Conservation (phyloP, 2,113 vertebrate species). For the Bambusicola thoracicus region DNA sequence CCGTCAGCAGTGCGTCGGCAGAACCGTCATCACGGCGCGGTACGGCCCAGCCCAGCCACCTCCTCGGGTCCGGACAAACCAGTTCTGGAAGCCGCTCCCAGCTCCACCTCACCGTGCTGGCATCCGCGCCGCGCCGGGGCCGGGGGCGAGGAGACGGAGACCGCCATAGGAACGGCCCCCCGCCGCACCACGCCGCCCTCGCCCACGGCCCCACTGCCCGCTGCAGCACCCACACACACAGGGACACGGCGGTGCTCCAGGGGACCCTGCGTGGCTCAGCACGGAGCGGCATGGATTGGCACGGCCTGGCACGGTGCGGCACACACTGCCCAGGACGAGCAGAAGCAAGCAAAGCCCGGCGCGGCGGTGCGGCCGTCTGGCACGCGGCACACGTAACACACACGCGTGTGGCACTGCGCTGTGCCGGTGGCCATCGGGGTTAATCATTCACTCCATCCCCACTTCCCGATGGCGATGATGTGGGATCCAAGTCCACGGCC, state of each 20-base stretch:
- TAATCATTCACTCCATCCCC: not conserved
- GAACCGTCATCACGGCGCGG: slow-evolving; percentile 4
- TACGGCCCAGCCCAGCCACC: slow-evolving; percentile 40
- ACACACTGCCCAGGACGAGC: not conserved
- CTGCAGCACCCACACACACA: not conserved
- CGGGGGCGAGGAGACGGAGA: not conserved
- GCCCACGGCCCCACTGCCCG: not conserved
- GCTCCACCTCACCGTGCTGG: slow-evolving; percentile 58
- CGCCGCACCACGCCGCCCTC: not conserved
- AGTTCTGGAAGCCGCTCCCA: slow-evolving; percentile 64
- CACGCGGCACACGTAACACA: not conserved
- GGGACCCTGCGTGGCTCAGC: not conserved
- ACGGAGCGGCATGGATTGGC: accelerated
- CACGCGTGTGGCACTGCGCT: not conserved
- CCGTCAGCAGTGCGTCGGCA: not conserved
- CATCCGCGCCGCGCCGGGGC: not conserved
- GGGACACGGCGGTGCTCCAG: not conserved
- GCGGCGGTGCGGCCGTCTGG: accelerated
- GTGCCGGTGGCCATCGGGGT: not conserved
- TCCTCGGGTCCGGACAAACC: slow-evolving; percentile 47
- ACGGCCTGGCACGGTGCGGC: not conserved
- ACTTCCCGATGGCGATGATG: not conserved
- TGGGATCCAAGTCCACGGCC: not conserved
- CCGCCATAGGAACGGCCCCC: not conserved
- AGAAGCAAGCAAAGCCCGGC: not conserved